Base-by-base conservation (phyloP, 2,113 vertebrate species). In the Erythrolamprus reginae region DNA sequence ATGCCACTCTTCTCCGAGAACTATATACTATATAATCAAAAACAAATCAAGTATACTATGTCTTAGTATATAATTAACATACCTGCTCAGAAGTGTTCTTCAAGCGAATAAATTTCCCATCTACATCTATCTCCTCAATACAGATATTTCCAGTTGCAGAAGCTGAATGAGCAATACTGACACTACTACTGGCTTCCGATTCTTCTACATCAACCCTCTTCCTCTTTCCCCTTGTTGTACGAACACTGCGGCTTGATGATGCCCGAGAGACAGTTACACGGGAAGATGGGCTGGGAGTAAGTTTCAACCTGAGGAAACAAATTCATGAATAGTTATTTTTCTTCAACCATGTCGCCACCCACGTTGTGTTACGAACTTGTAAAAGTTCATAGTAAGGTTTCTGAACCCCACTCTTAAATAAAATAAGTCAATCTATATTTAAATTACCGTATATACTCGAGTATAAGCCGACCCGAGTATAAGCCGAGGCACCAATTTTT, bases 61-160 rank as follows among this genome's bases (percentile, higher is more conserved):
- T 21, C 70, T 77, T 77, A 77, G 70, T 19, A 77, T 7, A 77
- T 77, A 77, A 45, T 50, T 93, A 95, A 38, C 95, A 91, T 93
- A 99, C 98, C 98, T 98, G 97, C 0, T 98, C 96, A 1, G 98
- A 98, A 51, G 91, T 97, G 95, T 99, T 99, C 82, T 97, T 97
- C 91, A 99, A 93, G 70, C 97, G 96, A 91, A 99, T 98, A 86
- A 98, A 99, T 84, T 98, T 99, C 21, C 99, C 98, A 0, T 99
- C 98, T 0, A 98, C 96, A 1, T 99, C 98, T 1, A 98, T 97
- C 96, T 99, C 98, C 0, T 99, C 97, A 0, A 99, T 95, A 65
- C 95, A 97, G 70, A 99, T 92, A 2, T 96, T 97, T 28, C 98
- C 99, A 0, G 97, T 98, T 93, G 98, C 97, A 0, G 98, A 98